Evolutionary conservation across 2,888 invertebrate genomes (phyloP).

Genomic region (Phrixothrix hirtus): DNA sequence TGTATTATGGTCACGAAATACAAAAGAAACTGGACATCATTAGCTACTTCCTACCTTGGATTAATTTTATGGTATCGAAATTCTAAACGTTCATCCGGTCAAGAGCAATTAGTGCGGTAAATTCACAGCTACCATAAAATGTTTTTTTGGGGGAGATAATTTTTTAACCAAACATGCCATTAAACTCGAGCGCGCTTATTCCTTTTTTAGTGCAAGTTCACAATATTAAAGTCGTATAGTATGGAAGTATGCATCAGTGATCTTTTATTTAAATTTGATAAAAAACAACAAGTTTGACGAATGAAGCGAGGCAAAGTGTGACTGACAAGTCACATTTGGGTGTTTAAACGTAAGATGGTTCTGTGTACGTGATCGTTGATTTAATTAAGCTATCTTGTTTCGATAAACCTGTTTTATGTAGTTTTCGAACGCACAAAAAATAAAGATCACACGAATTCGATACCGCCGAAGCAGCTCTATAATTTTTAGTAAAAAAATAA

Average conservation of each 20-base stretch:
- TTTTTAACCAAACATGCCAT: slow-evolving; percentile 3
- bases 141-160: background rate
- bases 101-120: slow-evolving; percentile 10
- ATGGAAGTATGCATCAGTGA: slow-evolving; percentile 31
- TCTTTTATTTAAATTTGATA: slow-evolving; percentile 19
- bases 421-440: no score
- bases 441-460: slow-evolving; percentile 2
- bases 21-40: slow-evolving; percentile 16
- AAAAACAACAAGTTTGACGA: slow-evolving; percentile 15
- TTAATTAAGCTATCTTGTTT: no score
- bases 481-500: slow-evolving; percentile 19
- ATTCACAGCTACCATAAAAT: background rate
- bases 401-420: no score
- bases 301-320: slow-evolving; percentile 28
- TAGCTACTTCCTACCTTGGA: slow-evolving; percentile 10
- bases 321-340: slow-evolving; percentile 13
- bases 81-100: slow-evolving; percentile 17
- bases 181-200: slow-evolving; percentile 7
- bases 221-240: slow-evolving; percentile 13
- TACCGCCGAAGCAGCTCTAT: background rate
- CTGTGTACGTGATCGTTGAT: no score
- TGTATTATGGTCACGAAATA: slow-evolving; percentile 5
- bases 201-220: slow-evolving; percentile 7
- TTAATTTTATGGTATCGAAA: slow-evolving; percentile 6
- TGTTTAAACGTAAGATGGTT: no score